Percentiles rank a stretch among this genome's conserved stretches.
phyloP scores from a whole-genome alignment of 2,888 invertebrate species.

The Ormyrus labotus region DNA sequence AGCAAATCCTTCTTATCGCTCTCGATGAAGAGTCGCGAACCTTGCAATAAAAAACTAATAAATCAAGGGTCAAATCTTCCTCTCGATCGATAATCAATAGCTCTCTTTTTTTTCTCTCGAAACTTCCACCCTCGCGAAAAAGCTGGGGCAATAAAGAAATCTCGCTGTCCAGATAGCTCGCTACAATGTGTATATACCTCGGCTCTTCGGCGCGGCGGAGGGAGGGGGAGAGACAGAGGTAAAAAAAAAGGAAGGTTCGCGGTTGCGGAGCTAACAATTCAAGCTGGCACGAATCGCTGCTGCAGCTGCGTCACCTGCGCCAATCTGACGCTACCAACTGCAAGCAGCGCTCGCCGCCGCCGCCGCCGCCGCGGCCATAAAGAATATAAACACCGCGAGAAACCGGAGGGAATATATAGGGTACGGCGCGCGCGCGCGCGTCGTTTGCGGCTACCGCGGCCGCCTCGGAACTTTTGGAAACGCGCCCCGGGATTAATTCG shows the following conservation, averaged over 20 bases:
- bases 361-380: background rate
- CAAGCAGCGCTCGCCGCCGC: constrained; percentile 2
- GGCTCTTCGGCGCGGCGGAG: background rate
- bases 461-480: background rate
- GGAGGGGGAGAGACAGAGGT: background rate
- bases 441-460: background rate
- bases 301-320: constrained; percentile 56
- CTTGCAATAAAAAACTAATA: too few relatives aligned
- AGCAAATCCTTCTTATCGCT: background rate
- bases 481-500: background rate
- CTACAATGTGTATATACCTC: constrained; percentile 2
- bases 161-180: constrained; percentile 9
- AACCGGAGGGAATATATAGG: background rate
- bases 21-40: too few relatives aligned
- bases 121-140: too few relatives aligned
- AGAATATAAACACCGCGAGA: constrained; percentile 18
- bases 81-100: too few relatives aligned
- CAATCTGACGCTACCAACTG: constrained; percentile 37
- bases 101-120: too few relatives aligned
- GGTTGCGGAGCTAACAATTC: background rate
- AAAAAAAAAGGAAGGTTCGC: background rate
- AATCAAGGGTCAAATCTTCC: too few relatives aligned
- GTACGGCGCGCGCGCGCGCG: background rate
- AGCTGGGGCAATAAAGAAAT: constrained; percentile 35
- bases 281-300: constrained; percentile 32